Conservation (phyloP, 2,797 vertebrate genomes). For the Enteromius treurensis region DNA sequence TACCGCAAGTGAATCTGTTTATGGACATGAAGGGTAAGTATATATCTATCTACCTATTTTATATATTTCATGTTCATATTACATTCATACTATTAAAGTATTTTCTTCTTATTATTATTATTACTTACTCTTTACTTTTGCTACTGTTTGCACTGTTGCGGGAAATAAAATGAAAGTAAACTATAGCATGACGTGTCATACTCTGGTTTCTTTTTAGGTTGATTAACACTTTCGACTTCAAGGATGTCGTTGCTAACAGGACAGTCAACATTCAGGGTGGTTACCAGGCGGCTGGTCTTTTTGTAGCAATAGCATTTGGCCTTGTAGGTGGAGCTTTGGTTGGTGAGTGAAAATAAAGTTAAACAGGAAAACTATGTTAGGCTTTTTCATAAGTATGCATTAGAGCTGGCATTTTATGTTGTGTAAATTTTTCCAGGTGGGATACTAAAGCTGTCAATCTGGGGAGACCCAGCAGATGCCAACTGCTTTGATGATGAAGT, state of each 20-base stretch:
- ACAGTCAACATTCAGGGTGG: slow-evolving; percentile 80
- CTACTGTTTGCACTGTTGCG: not conserved
- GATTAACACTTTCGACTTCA: slow-evolving; percentile 79
- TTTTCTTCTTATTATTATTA: too few species aligned
- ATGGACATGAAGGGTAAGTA: slow-evolving; percentile 84
- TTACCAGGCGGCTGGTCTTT: slow-evolving; percentile 87
- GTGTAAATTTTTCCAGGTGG: slow-evolving; percentile 74
- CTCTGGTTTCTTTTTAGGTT: slow-evolving; percentile 71
- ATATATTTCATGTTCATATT: not conserved
- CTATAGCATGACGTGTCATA: not conserved
- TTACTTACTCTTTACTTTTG: too few species aligned
- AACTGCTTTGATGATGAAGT: slow-evolving; percentile 90
- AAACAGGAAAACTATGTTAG: not conserved
- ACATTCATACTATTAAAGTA: too few species aligned
- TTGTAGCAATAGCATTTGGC: slow-evolving; percentile 89
- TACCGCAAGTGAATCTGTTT: slow-evolving; percentile 75
- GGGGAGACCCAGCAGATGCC: slow-evolving; percentile 88
- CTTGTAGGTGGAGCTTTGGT: slow-evolving; percentile 88
- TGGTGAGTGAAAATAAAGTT: slow-evolving; percentile 73
- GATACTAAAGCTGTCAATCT: slow-evolving; percentile 89
- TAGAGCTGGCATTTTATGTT: not conserved
- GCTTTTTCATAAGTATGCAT: not conserved
- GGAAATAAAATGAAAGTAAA: not conserved
- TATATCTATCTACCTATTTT: too few species aligned
- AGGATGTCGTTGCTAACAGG: slow-evolving; percentile 56